Evolutionary conservation across 2,888 invertebrate species (phyloP).

Genomic region (Heliconius ismenius): DNA sequence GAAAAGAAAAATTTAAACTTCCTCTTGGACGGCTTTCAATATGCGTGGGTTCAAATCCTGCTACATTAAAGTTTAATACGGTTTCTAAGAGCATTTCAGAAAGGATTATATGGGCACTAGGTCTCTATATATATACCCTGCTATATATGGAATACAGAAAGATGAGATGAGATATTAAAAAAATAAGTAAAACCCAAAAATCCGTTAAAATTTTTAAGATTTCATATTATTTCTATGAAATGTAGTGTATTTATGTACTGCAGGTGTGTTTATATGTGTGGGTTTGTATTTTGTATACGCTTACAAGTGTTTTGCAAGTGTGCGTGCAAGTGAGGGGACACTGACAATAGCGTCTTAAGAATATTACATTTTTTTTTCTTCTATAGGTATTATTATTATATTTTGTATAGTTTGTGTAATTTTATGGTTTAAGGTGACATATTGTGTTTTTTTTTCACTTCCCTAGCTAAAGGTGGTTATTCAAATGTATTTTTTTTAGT

Average conservation of each 20-base stretch:
- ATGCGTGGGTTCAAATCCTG: too few relatives aligned
- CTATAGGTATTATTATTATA: background rate
- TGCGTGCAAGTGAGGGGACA: slow-evolving; percentile 35
- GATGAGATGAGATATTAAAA: too few relatives aligned
- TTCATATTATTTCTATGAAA: background rate
- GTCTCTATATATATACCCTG: too few relatives aligned
- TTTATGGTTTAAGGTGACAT: slow-evolving; percentile 12
- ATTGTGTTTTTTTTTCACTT: slow-evolving; percentile 5
- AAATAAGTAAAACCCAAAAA: background rate
- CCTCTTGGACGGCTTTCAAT: too few relatives aligned
- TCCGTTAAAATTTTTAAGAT: background rate
- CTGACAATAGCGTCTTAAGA: slow-evolving; percentile 24
- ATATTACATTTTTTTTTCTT: slow-evolving; percentile 16
- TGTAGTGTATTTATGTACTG: slow-evolving; percentile 1
- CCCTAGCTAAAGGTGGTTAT: background rate
- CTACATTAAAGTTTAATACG: too few relatives aligned
- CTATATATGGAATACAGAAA: too few relatives aligned
- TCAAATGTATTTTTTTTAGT: background rate
- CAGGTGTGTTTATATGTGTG: slow-evolving; percentile 18
- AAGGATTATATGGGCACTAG: too few relatives aligned
- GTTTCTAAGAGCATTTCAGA: too few relatives aligned
- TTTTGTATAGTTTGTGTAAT: slow-evolving; percentile 13
- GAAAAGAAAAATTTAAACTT: too few relatives aligned
- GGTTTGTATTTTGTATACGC: background rate
- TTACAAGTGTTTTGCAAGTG: slow-evolving; percentile 41